Conservation (phyloP, 2,113 vertebrate species). For the chimpanzee (Pan troglodytes) region NHGRI_mPanTro3-v2.1_pri NC_086015.1:4458001-4458500, state of each 20-base stretch:
- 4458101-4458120: not conserved
- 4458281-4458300: too few species aligned
- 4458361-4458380: not conserved
- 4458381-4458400: not conserved
- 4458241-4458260: not conserved
- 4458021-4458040: not conserved
- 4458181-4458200: not conserved
- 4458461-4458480: not conserved
- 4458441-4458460: not conserved
- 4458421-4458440: not conserved
- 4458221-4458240: not conserved
- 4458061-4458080: not conserved
- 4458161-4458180: not conserved
- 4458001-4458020: not conserved
- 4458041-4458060: not conserved
- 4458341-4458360: not conserved
- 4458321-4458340: not conserved
- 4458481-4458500: not conserved
- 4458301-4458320: rapidly evolving
- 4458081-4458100: not conserved
- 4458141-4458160: not conserved
- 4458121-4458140: not conserved
- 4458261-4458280: not conserved
- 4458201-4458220: not conserved
- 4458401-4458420: not conserved